phyloP scores from a whole-genome alignment of 2,888 invertebrate species.

The Drosophila macrospina region DNA sequence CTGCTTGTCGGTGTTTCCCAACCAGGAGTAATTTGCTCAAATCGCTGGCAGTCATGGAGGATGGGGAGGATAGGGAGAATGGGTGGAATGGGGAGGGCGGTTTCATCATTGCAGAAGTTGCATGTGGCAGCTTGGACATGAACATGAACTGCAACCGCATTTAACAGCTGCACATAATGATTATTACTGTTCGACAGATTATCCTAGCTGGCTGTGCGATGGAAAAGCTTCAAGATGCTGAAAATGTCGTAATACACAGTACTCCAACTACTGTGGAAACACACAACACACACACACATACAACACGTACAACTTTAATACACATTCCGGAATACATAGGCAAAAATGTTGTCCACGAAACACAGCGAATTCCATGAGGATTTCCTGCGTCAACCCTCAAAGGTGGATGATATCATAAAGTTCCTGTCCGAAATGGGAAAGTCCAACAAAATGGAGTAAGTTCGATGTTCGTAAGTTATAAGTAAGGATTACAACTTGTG shows the following conservation, averaged over 20 bases:
- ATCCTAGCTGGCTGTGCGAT: conserved; percentile 55
- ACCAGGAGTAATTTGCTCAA: conserved; percentile 52
- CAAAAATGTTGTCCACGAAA: conserved; percentile 21
- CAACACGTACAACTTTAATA: background rate
- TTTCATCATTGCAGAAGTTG: conserved; percentile 11
- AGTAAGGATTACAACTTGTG: too few species aligned
- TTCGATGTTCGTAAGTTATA: too few species aligned
- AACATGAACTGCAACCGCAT: conserved; percentile 48
- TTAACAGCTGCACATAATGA: conserved; percentile 69
- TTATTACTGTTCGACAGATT: conserved; percentile 64
- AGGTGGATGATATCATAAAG: conserved; percentile 40
- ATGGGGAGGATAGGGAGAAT: background rate
- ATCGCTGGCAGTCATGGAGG: background rate
- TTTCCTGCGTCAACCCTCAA: conserved; percentile 37
- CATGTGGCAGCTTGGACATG: conserved; percentile 11
- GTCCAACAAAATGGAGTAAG: conserved; percentile 46
- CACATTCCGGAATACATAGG: background rate
- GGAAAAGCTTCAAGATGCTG: conserved; percentile 4
- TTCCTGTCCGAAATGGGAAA: conserved; percentile 38
- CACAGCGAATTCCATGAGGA: conserved; percentile 36
- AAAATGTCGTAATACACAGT: conserved; percentile 7
- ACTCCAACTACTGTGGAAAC: background rate
- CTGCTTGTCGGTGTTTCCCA: conserved; percentile 44
- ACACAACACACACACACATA: background rate
- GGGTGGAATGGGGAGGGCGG: background rate